Evolutionary conservation across 2,113 vertebrate species (phyloP).

Genomic region (Pachypanchax playfairii): DNA sequence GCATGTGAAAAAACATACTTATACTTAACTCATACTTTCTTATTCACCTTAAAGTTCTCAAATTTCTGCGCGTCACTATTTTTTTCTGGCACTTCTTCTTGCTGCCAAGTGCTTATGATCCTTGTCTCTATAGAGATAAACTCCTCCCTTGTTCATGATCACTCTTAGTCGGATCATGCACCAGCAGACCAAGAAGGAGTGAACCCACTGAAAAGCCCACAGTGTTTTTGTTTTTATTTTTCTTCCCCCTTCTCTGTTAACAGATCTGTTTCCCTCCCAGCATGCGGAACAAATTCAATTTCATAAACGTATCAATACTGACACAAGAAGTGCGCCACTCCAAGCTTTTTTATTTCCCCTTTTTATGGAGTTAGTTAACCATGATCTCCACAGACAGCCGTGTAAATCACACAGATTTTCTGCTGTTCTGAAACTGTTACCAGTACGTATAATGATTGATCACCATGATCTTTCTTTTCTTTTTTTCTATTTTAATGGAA

Average conservation of each 20-base stretch:
- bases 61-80: too few relatives aligned
- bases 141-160: not conserved
- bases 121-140: not conserved
- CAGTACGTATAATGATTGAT: conserved; percentile 4
- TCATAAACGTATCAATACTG: not conserved
- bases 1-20: too few relatives aligned
- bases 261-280: not conserved
- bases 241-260: not conserved
- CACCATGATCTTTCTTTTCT: not conserved
- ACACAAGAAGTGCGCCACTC: not conserved
- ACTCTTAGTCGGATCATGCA: not conserved
- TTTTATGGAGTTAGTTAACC: not conserved
- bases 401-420: conserved; percentile 1
- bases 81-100: too few relatives aligned
- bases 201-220: not conserved
- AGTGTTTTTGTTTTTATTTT: not conserved
- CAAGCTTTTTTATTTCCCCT: not conserved
- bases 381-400: not conserved
- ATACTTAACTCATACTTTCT: too few relatives aligned
- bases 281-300: not conserved
- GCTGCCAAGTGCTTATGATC: too few relatives aligned
- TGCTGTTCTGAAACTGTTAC: conserved; percentile 6
- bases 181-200: not conserved
- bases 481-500: not conserved
- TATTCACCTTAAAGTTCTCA: too few relatives aligned